A percentile compares a stretch with the other conserved stretches of the same genome.
Conservation (phyloP, 2,113 vertebrate species). For the Castor canadensis region DNA sequence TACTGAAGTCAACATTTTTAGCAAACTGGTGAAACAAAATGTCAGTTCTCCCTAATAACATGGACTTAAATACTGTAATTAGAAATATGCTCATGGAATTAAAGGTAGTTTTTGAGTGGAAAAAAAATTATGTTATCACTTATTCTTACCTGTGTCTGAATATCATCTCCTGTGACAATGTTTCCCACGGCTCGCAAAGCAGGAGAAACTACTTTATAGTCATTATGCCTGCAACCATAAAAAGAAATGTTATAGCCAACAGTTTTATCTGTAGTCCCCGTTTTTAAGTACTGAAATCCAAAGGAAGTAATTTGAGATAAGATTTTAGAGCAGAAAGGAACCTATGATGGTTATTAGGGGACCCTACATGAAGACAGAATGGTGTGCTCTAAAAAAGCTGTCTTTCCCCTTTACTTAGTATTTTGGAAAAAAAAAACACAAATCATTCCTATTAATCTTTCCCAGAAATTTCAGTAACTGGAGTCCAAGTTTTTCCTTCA, state of each 20-base stretch:
- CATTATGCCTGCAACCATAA: conserved; percentile 90
- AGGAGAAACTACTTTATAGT: conserved; percentile 98
- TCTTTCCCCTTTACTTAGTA: background rate
- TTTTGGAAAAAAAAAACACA: background rate
- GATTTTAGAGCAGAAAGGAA: conserved; percentile 9
- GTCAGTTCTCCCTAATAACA: background rate
- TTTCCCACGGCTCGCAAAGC: conserved; percentile 97
- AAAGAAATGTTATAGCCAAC: conserved; percentile 46
- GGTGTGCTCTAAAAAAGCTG: background rate
- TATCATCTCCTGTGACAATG: conserved; percentile 97
- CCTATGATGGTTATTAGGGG: background rate
- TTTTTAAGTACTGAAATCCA: background rate
- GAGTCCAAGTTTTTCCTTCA: background rate
- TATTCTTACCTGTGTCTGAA: conserved; percentile 94
- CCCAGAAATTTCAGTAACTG: background rate
- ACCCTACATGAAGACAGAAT: background rate
- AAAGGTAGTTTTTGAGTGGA: background rate
- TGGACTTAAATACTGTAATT: background rate
- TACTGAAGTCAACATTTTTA: background rate
- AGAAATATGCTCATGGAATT: background rate
- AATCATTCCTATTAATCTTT: conserved; percentile 26
- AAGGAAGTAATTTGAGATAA: background rate
- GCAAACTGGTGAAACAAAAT: background rate
- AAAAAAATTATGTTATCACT: background rate
- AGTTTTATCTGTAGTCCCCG: background rate